Evolutionary conservation across 2,888 invertebrate genomes (phyloP), one percentile per base, ranked within the genome.

Genomic region (Andricus quercusramuli): DNA sequence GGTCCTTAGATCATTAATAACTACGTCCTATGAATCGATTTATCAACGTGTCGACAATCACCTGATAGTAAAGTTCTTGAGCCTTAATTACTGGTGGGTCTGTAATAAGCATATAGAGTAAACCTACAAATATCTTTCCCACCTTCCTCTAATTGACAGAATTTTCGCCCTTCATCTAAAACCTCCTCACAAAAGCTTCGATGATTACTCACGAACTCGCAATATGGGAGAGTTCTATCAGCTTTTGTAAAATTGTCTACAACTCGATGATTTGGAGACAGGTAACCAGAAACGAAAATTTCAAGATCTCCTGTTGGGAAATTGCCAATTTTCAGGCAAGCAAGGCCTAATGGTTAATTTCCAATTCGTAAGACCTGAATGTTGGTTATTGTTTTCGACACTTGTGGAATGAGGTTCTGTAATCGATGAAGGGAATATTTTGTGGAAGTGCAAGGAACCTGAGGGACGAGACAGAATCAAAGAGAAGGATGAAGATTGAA

Each of bases 401-500:
- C 32, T 74, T 74, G 32, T 32, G 32, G n/a, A 56, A 32, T 56
- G 74, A 25, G 68, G 37, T 9, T 65, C 32, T 47, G 62, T 29
- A 32, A 9, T 32, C 76, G 79, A 25, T 32, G 78, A 68, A 83
- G 79, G 85, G 83, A 83, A 86, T 85, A 88, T 87, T 88, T 88
- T 87, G 85, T 86, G 84, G 84, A 86, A 86, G 85, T 83, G 85
- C 84, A 87, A 87, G 84, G 82, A 86, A 84, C 80, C 79, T 83
- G 81, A 77, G 65, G 51, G 76, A 59, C 65, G 47, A 76, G 56
- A 67, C 79, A 59, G 77, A 83, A 79, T 82, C 84, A 86, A 81
- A 78, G 85, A 84, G 83, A 80, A 68, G 83, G 81, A 78, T 82
- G 83, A 85, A 82, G 79, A 41, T 67, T 37, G 77, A 47, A 66